These are phyloP conservation scores for Merodon equestris DNA, from an alignment of 2,888 invertebrate genomes.

Conservation along the genomic window DNA sequence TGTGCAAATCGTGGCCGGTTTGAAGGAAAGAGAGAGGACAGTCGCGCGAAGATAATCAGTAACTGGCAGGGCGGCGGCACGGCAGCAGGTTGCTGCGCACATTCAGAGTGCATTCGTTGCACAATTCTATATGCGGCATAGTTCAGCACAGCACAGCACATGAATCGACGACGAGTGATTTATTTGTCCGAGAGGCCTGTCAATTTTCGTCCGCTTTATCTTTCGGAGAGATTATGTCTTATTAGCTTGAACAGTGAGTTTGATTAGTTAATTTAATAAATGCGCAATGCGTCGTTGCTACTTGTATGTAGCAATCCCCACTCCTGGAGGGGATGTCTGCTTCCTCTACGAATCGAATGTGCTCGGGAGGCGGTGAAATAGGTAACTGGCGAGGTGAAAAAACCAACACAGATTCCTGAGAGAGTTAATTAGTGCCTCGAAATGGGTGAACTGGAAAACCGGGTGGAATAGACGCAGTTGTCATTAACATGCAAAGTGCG, in stretches of 20 bases:
- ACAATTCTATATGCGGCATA: slow-evolving; percentile 22
- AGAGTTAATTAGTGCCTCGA: slow-evolving; percentile 32
- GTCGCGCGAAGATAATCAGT: slow-evolving; percentile 63
- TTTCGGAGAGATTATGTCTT: slow-evolving; percentile 65
- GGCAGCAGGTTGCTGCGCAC: slow-evolving; percentile 42
- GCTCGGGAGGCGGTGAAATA: too few species aligned
- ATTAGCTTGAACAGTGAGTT: slow-evolving; percentile 68
- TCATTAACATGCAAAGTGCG: too few species aligned
- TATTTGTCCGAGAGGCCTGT: slow-evolving; percentile 66
- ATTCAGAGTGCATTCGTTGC: slow-evolving; percentile 34
- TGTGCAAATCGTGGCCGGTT: slow-evolving; percentile 22
- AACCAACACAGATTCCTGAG: slow-evolving; percentile 22
- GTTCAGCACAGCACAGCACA: slow-evolving; percentile 11
- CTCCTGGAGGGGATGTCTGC: too few species aligned
- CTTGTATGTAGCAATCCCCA: too few species aligned
- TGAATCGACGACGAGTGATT: slow-evolving; percentile 65
- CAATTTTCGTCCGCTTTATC: slow-evolving; percentile 66
- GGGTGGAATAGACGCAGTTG: too few species aligned
- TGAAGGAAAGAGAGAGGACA: slow-evolving; percentile 29
- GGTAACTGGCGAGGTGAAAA: too few species aligned
- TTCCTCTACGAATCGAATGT: too few species aligned
- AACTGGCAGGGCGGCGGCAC: slow-evolving; percentile 50
- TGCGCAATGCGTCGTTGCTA: slow-evolving; percentile 24
- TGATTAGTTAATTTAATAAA: slow-evolving; percentile 68
- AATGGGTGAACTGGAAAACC: too few species aligned